phyloP scores from a whole-genome alignment of 1,140 invertebrate species.

The Philotrypesis tridentata region DNA sequence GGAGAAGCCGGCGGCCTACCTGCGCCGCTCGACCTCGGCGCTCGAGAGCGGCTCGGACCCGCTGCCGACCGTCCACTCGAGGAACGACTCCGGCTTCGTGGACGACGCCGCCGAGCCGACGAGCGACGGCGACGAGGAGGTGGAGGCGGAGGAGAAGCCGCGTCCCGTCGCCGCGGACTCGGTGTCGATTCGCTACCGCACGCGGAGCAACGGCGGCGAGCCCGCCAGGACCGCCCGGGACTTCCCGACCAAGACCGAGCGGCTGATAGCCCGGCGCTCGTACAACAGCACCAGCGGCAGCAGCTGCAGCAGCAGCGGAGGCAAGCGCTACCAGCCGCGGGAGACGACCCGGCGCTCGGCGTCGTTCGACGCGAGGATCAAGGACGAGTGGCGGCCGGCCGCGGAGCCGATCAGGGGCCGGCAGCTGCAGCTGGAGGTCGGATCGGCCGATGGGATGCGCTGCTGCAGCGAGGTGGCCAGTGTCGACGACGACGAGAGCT shows the following conservation, averaged over 20 bases:
- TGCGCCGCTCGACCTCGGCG: not conserved
- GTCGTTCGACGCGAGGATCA: constrained; percentile 49
- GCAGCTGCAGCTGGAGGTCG: constrained; percentile 30
- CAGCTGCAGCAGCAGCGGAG: constrained; percentile 28
- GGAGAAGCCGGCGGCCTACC: too few relatives aligned
- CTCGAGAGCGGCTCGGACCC: not conserved
- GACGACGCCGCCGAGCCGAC: constrained; percentile 24
- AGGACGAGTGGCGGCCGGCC: constrained; percentile 43
- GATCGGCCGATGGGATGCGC: constrained; percentile 34
- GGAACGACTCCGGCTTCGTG: constrained; percentile 48
- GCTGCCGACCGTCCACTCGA: constrained; percentile 9
- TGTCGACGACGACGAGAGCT: constrained; percentile 58
- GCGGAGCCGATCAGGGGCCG: constrained; percentile 22
- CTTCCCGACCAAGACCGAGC: constrained; percentile 54
- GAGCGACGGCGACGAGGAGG: constrained; percentile 34
- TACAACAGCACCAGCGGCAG: constrained; percentile 31
- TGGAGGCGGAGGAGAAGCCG: not conserved
- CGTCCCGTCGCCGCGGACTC: constrained; percentile 9
- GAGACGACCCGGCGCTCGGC: constrained; percentile 51
- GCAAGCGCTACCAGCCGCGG: not conserved
- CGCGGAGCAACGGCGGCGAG: not conserved
- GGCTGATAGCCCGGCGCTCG: constrained; percentile 53
- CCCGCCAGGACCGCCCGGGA: constrained; percentile 40
- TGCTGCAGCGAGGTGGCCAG: constrained; percentile 54
- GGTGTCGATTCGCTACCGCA: constrained; percentile 48